Base-by-base conservation (phyloP, 2,797 vertebrate genomes). In the Xenentodon cancila region DNA sequence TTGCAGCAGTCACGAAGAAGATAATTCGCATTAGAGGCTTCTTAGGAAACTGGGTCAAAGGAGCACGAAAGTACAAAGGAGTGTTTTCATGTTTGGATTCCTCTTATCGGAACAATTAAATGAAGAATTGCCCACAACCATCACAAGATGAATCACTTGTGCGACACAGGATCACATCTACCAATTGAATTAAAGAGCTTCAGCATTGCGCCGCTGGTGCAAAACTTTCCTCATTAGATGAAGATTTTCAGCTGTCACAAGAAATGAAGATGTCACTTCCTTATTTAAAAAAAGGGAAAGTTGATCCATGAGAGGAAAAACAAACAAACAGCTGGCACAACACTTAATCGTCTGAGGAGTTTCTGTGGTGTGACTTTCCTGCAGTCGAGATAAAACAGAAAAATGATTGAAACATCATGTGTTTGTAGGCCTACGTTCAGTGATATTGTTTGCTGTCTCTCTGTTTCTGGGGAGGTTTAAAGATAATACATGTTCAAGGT, bases 21-120 rank as follows among this genome's bases (percentile, higher is more conserved):
- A 18, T 64, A 21, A 79, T 80, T 77, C 55, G 40, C 45, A 34
- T 21, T 2, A n/a, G 27, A 15, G 9, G 8, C 21, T 32, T 45
- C 40, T 46, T 25, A 43, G 57, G 30, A 64, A 81, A 73, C 8
- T 79, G 25, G 62, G 66, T 68, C 53, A 22, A 53, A 30, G 40
- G 21, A 59, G 44, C 50, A 13, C 44, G 37, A 40, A 20, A 21
- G 19, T 20, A 50, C 30, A 50, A 16, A 30, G 22, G 40, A 3
- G 21, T 47, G 59, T 54, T 59, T 58, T 53, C n/a, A 54, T 47
- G 9, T 59, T 40, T 53, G 11, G 21, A 44, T 21, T 55, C 19
- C 18, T 49, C 53, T 64, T 73, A 63, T 73, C 68, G 58, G 49
- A 22, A 27, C 34, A 46, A 54, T 25, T 3, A 53, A 30, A 34